Evolutionary conservation across 2,113 vertebrate genomes (phyloP).

Genomic region (Dissostichus mawsoni): DNA sequence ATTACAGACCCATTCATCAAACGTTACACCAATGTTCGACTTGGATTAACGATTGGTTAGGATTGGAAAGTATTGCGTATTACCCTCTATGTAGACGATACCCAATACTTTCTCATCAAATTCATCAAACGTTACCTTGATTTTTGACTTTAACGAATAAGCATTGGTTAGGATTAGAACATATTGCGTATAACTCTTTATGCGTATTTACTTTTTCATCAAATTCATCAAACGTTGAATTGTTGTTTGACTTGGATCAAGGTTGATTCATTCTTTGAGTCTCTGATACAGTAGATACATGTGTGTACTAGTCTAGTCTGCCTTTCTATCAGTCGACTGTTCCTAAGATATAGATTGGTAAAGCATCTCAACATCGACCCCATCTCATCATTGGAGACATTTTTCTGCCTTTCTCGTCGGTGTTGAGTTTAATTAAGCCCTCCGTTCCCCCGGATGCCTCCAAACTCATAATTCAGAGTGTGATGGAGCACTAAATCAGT

Average conservation of each 20-base stretch:
- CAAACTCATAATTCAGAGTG: slow-evolving; percentile 15
- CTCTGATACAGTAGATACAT: background rate
- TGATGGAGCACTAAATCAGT: slow-evolving; percentile 23
- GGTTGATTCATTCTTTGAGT: background rate
- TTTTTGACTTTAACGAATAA: too few species aligned
- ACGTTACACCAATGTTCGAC: too few species aligned
- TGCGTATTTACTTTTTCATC: background rate
- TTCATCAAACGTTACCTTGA: too few species aligned
- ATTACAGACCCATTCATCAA: too few species aligned
- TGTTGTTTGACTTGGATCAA: too few species aligned
- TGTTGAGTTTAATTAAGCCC: slow-evolving; percentile 11
- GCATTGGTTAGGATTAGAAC: too few species aligned
- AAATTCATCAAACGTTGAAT: too few species aligned
- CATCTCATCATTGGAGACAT: background rate
- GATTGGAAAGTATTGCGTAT: background rate
- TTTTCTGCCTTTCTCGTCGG: background rate
- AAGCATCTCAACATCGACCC: background rate
- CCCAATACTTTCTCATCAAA: background rate
- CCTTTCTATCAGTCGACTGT: too few species aligned
- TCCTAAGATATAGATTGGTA: background rate
- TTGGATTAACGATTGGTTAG: too few species aligned
- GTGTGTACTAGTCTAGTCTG: too few species aligned
- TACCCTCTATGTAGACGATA: background rate
- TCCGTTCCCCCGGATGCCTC: background rate
- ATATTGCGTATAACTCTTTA: background rate